Percentiles rank a stretch among this genome's conserved stretches.
Evolutionary conservation across 2,888 invertebrate genomes (phyloP).

Genomic region (Drosophila macrospina): DNA sequence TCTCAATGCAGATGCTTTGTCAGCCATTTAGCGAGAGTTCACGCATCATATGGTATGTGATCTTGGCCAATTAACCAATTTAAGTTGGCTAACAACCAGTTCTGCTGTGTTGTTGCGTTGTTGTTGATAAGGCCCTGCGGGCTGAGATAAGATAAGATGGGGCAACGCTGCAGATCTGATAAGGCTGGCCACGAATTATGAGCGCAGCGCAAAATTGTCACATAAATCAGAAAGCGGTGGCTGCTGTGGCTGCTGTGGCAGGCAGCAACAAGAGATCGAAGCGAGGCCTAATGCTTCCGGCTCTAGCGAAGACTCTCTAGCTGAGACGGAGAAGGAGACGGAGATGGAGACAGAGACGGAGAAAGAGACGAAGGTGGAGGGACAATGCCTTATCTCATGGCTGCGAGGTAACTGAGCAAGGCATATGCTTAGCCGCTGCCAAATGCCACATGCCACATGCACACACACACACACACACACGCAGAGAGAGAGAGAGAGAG

Average conservation of each 20-base stretch:
- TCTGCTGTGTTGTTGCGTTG: too few species aligned
- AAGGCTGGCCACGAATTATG: slow-evolving; percentile 46
- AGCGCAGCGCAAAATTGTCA: slow-evolving; percentile 45
- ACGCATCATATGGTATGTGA: slow-evolving; percentile 13
- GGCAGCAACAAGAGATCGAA: slow-evolving; percentile 37
- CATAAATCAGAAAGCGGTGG: slow-evolving; percentile 63
- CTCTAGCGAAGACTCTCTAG: background rate
- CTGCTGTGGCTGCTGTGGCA: background rate
- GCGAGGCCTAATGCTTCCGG: slow-evolving; percentile 43
- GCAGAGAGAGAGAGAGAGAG: background rate
- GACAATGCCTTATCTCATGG: slow-evolving; percentile 46
- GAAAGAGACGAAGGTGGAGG: background rate
- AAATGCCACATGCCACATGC: slow-evolving; percentile 7
- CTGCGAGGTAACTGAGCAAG: slow-evolving; percentile 23
- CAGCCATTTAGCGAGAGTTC: background rate
- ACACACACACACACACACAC: too few species aligned
- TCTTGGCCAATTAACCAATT: slow-evolving; percentile 28
- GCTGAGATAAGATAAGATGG: slow-evolving; percentile 27
- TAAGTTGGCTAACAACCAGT: slow-evolving; percentile 24
- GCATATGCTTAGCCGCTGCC: slow-evolving; percentile 13
- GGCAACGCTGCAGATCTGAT: slow-evolving; percentile 42
- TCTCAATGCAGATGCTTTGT: background rate
- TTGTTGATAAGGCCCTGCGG: slow-evolving; percentile 22
- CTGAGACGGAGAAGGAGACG: background rate
- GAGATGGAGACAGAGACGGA: too few species aligned